phyloP scores from a whole-genome alignment of 2,113 vertebrate species.

The Pedionomus torquatus region DNA sequence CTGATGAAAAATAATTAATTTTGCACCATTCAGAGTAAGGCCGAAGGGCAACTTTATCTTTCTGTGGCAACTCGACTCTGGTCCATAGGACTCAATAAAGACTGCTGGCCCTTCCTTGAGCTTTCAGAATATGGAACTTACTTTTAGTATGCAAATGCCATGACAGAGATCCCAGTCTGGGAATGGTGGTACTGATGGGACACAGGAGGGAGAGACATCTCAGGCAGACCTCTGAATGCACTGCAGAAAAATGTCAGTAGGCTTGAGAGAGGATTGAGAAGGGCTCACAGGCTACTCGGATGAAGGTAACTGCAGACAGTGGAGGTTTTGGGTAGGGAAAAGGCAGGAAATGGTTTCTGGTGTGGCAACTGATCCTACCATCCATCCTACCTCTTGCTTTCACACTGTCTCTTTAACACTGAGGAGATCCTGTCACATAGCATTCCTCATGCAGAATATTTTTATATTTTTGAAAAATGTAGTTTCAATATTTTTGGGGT shows the following conservation, averaged over 20 bases:
- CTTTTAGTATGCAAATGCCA: neutral
- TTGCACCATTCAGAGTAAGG: neutral
- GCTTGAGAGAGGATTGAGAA: neutral
- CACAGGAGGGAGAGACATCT: neutral
- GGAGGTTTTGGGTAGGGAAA: neutral
- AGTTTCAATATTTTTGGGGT: neutral
- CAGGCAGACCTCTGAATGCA: neutral
- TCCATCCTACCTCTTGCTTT: neutral
- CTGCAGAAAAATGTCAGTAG: neutral
- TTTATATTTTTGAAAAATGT: neutral
- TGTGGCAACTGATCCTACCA: neutral
- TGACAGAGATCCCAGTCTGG: neutral
- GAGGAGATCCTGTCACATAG: neutral
- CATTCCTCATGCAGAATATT: neutral
- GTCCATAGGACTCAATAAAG: neutral
- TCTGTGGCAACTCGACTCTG: neutral
- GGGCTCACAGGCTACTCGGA: neutral
- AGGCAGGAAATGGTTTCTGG: neutral
- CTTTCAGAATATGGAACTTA: neutral
- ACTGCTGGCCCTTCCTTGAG: neutral
- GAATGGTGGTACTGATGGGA: neutral
- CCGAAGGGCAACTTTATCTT: neutral
- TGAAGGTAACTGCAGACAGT: neutral
- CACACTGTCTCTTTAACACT: neutral
- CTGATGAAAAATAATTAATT: neutral